These are phyloP conservation scores for Danionella dracula DNA, from an alignment of 2,797 vertebrate genomes.

Conservation along the genomic window DNA sequence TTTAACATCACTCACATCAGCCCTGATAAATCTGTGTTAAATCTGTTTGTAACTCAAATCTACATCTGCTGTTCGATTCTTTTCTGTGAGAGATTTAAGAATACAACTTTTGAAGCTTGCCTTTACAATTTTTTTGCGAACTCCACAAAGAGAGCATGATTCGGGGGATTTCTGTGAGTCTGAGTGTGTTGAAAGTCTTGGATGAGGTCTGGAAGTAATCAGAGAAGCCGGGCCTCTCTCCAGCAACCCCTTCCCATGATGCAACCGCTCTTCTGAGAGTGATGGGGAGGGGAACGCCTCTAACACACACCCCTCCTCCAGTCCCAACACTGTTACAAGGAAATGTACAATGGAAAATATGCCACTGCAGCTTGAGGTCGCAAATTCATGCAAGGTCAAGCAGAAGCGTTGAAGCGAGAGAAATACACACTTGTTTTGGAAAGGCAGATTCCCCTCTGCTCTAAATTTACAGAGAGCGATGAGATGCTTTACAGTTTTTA, in stretches of 20 bases:
- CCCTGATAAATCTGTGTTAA: too few species aligned
- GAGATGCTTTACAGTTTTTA: too few species aligned
- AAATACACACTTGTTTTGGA: slow-evolving; percentile 2
- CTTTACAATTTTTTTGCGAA: not conserved
- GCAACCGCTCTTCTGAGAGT: slow-evolving; percentile 62
- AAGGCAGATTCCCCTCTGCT: not conserved
- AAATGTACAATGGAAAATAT: slow-evolving; percentile 22
- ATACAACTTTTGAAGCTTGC: too few species aligned
- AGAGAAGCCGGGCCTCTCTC: slow-evolving; percentile 56
- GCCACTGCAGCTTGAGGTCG: not conserved
- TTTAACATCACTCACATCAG: too few species aligned
- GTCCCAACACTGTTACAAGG: not conserved
- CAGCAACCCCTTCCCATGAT: slow-evolving; percentile 66
- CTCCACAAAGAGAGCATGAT: slow-evolving; percentile 22
- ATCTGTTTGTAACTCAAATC: too few species aligned
- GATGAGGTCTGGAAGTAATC: slow-evolving; percentile 75
- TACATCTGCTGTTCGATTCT: too few species aligned
- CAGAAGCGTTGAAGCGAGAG: not conserved
- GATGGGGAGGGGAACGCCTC: slow-evolving; percentile 33
- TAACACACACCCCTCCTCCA: not conserved
- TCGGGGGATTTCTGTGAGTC: slow-evolving; percentile 29
- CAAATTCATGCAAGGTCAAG: slow-evolving; percentile 10
- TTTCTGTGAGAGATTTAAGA: too few species aligned
- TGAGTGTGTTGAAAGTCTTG: slow-evolving; percentile 36
- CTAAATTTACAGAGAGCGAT: not conserved